A percentile compares a stretch with the other conserved stretches of the same genome.
These are phyloP conservation scores for Leptinotarsa texana DNA, from an alignment of 1,140 invertebrate genomes.

Conservation along the genomic window DNA sequence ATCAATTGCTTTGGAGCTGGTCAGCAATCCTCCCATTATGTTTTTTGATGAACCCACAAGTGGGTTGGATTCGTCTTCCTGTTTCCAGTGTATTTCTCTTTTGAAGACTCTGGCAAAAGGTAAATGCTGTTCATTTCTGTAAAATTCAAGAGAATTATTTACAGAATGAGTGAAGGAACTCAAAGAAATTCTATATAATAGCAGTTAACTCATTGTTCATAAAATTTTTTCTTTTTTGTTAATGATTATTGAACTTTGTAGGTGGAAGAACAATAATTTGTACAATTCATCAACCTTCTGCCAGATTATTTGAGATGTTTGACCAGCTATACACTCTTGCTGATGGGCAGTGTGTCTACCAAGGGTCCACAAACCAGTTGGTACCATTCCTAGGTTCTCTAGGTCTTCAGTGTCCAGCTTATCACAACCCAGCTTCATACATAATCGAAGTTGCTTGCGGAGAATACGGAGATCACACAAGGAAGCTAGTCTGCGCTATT, in stretches of 20 bases:
- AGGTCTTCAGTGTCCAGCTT: constrained; percentile 86
- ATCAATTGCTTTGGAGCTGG: constrained; percentile 93
- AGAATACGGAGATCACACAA: constrained; percentile 90
- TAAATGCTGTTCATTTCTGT: not conserved
- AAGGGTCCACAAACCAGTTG: constrained; percentile 81
- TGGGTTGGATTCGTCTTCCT: constrained; percentile 91
- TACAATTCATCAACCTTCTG: constrained; percentile 97
- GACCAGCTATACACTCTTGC: constrained; percentile 93
- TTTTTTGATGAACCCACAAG: constrained; percentile 98
- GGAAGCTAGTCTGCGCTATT: constrained; percentile 81
- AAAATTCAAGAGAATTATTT: too few species aligned
- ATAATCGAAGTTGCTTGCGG: constrained; percentile 91
- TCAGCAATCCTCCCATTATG: constrained; percentile 96
- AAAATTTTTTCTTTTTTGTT: not conserved
- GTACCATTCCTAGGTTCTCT: constrained; percentile 86
- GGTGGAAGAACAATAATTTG: constrained; percentile 91
- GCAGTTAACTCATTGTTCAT: not conserved
- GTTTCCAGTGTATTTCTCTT: constrained; percentile 89
- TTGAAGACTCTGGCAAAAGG: constrained; percentile 86
- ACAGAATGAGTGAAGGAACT: too few species aligned
- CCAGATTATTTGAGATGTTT: constrained; percentile 95
- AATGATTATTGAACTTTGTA: constrained; percentile 14
- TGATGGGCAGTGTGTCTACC: constrained; percentile 93
- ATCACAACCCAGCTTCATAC: constrained; percentile 97
- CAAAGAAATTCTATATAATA: too few species aligned